Percentiles rank a stretch among this genome's conserved stretches.
phyloP scores from a whole-genome alignment of 2,888 invertebrate species.

The Coremacera marginata region DNA sequence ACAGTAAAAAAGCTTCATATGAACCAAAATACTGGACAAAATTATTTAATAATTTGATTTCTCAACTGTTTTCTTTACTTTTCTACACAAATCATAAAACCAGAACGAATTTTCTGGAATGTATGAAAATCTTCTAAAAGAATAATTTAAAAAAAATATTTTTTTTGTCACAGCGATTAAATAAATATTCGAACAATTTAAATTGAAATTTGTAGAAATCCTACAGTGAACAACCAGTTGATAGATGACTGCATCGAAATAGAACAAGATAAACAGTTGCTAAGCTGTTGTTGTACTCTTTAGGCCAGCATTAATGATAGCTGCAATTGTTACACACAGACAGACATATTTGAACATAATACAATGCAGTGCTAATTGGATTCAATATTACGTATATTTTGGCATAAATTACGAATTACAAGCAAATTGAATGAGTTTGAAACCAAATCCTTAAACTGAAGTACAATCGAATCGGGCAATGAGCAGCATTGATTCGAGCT shows the following conservation, averaged over 20 bases:
- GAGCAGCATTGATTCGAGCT: neutral
- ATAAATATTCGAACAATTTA: neutral
- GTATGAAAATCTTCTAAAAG: neutral
- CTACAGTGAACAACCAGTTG: neutral
- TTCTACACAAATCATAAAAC: too few relatives aligned
- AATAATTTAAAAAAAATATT: neutral
- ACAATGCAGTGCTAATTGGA: neutral
- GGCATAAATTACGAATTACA: constrained; percentile 14
- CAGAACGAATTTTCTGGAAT: too few relatives aligned
- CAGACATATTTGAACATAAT: neutral
- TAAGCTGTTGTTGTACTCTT: neutral
- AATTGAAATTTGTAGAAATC: neutral
- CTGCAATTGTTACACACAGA: neutral
- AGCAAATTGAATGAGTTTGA: constrained; percentile 1
- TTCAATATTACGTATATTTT: constrained; percentile 3
- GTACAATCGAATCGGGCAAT: neutral
- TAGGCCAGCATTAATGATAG: neutral
- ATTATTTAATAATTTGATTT: too few relatives aligned
- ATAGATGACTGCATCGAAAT: neutral
- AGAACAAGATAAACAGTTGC: neutral
- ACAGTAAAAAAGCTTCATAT: too few relatives aligned
- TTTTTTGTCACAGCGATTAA: neutral
- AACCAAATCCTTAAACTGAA: neutral
- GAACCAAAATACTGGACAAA: too few relatives aligned
- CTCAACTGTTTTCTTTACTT: too few relatives aligned